Evolutionary conservation across 1,140 invertebrate species (phyloP).

Genomic region (Drosophila ercepeae): DNA sequence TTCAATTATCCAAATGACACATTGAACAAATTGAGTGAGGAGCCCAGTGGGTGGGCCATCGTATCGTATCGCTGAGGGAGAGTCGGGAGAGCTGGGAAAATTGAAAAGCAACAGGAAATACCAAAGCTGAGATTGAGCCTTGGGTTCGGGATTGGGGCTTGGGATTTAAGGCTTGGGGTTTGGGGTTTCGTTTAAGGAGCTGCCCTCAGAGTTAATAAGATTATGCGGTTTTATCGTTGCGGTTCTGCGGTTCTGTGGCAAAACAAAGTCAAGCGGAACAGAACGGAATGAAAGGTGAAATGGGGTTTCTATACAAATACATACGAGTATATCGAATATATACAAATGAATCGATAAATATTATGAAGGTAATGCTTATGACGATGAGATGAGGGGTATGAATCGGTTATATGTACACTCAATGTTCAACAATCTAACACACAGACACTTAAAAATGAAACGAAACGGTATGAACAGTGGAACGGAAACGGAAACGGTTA

Average conservation of each 20-base stretch:
- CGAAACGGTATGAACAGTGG: slow-evolving; percentile 41
- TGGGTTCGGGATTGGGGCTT: background rate
- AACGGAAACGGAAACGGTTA: slow-evolving; percentile 30
- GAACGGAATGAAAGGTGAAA: slow-evolving; percentile 4
- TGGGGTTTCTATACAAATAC: slow-evolving; percentile 9
- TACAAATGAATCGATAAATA: slow-evolving; percentile 11
- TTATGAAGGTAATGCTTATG: background rate
- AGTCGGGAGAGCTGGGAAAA: background rate
- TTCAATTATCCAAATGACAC: slow-evolving; percentile 62
- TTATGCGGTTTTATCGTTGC: slow-evolving; percentile 49
- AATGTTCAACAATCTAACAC: slow-evolving; percentile 29
- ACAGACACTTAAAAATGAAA: slow-evolving; percentile 31
- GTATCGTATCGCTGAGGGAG: background rate
- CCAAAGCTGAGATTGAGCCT: slow-evolving; percentile 15
- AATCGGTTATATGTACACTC: slow-evolving; percentile 18
- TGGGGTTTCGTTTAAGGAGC: slow-evolving; percentile 10
- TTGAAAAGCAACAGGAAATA: background rate
- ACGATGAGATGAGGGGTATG: slow-evolving; percentile 13
- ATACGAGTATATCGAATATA: background rate
- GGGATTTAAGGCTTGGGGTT: background rate
- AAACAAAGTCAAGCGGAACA: slow-evolving; percentile 23
- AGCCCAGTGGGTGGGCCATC: slow-evolving; percentile 2
- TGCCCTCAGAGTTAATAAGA: slow-evolving; percentile 39
- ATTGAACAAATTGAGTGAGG: slow-evolving; percentile 50
- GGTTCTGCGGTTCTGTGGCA: slow-evolving; percentile 17